Percentiles rank a stretch among this genome's conserved stretches.
Conservation (phyloP, 2,888 invertebrate genomes). For the Monoplex corrugatus region DNA sequence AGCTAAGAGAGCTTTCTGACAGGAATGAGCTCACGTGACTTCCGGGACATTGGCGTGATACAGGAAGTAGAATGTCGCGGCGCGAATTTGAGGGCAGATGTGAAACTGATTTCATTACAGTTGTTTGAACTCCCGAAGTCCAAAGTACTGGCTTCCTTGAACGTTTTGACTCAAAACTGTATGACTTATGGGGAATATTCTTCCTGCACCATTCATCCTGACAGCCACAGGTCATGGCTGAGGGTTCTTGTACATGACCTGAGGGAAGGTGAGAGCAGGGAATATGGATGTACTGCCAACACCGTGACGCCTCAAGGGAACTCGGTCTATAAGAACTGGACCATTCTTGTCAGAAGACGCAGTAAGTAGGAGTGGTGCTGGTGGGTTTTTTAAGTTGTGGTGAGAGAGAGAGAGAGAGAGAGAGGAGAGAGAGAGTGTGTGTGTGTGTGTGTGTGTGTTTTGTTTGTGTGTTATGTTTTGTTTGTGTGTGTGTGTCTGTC, state of each 20-base stretch:
- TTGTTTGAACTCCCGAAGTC: neutral
- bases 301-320: slow-evolving; percentile 11
- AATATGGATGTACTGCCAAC: slow-evolving; percentile 17
- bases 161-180: neutral
- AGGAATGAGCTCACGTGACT: slow-evolving; percentile 32
- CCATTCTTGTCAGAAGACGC: neutral
- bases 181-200: slow-evolving; percentile 27
- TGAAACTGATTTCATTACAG: slow-evolving; percentile 29
- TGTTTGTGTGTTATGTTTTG: neutral
- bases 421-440: neutral
- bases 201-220: neutral
- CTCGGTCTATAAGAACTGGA: slow-evolving; percentile 20
- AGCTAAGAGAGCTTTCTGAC: no score
- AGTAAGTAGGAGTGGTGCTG: neutral
- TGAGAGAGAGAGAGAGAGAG: no score
- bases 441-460: neutral
- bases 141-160: neutral
- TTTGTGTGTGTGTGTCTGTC: neutral
- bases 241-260: slow-evolving; percentile 33
- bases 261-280: slow-evolving; percentile 18
- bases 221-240: slow-evolving; percentile 5
- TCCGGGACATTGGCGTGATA: slow-evolving; percentile 1
- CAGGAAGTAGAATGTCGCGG: slow-evolving; percentile 49
- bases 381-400: slow-evolving; percentile 9
- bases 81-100: slow-evolving; percentile 35